phyloP scores from a whole-genome alignment of 2,888 invertebrate species.

The Allygus modestus region DNA sequence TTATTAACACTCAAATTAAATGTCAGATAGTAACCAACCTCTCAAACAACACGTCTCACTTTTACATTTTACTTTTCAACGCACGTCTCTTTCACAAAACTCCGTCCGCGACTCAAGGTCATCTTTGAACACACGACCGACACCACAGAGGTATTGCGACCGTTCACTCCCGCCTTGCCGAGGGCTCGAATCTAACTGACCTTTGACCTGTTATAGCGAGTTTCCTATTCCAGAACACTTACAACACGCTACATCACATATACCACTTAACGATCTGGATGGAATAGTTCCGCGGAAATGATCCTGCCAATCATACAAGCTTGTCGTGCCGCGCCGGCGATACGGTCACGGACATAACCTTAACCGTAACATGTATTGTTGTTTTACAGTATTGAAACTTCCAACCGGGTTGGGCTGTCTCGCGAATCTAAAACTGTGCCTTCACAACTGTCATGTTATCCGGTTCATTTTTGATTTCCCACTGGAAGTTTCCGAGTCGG shows the following conservation, averaged over 20 bases:
- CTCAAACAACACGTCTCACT: too few relatives aligned
- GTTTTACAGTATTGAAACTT: not conserved
- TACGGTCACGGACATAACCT: not conserved
- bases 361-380: not conserved
- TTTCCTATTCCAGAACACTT: not conserved
- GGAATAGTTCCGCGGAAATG: conserved; percentile 28
- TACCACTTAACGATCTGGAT: conserved; percentile 6
- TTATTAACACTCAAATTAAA: too few relatives aligned
- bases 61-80: too few relatives aligned
- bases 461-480: too few relatives aligned
- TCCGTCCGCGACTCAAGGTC: too few relatives aligned
- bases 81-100: too few relatives aligned
- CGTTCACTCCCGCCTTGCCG: not conserved
- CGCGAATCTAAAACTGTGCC: not conserved
- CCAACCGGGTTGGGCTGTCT: not conserved
- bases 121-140: too few relatives aligned
- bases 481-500: not conserved
- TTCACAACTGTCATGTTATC: not conserved
- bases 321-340: conserved; percentile 8
- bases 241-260: conserved; percentile 29
- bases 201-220: not conserved
- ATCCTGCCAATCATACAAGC: not conserved
- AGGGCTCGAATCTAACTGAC: not conserved
- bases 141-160: too few relatives aligned
- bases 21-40: too few relatives aligned